phyloP scores from a whole-genome alignment of 2,797 vertebrate genomes.

The Odontamblyopus rebecca region DNA sequence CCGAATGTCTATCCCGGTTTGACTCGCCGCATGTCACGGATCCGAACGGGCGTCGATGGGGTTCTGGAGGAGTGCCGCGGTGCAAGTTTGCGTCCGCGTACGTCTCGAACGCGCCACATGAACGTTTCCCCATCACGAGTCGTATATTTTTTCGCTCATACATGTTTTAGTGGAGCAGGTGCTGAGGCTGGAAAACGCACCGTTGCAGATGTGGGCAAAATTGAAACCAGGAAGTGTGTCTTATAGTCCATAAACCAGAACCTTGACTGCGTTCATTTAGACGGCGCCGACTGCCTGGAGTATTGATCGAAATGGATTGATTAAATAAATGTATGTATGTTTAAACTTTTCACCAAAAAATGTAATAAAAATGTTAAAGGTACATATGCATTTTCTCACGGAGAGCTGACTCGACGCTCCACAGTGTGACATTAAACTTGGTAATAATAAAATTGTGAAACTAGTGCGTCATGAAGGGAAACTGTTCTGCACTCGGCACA shows the following conservation, averaged over 20 bases:
- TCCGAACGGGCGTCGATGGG: constrained; percentile 35
- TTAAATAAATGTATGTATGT: too few relatives aligned
- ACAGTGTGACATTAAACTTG: too few relatives aligned
- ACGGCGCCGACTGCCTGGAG: background rate
- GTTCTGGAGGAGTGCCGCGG: background rate
- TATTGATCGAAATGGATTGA: too few relatives aligned
- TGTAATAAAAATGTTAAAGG: too few relatives aligned
- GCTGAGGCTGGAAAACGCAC: background rate
- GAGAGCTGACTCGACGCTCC: too few relatives aligned
- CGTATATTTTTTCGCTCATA: background rate
- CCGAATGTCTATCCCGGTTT: constrained; percentile 55
- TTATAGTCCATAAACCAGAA: background rate
- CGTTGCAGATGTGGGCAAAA: background rate
- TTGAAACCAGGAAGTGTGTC: background rate
- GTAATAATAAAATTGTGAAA: too few relatives aligned
- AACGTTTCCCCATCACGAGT: background rate
- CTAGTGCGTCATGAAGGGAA: too few relatives aligned
- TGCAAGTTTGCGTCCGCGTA: background rate
- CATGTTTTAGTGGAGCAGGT: background rate
- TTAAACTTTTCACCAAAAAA: too few relatives aligned
- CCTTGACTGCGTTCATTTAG: background rate
- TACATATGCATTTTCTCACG: too few relatives aligned
- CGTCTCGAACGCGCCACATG: background rate
- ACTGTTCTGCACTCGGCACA: too few relatives aligned
- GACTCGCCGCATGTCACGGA: constrained; percentile 38